These are phyloP conservation scores for Trichogramma pretiosum DNA, from an alignment of 1,140 invertebrate species.

Conservation along the genomic window DNA sequence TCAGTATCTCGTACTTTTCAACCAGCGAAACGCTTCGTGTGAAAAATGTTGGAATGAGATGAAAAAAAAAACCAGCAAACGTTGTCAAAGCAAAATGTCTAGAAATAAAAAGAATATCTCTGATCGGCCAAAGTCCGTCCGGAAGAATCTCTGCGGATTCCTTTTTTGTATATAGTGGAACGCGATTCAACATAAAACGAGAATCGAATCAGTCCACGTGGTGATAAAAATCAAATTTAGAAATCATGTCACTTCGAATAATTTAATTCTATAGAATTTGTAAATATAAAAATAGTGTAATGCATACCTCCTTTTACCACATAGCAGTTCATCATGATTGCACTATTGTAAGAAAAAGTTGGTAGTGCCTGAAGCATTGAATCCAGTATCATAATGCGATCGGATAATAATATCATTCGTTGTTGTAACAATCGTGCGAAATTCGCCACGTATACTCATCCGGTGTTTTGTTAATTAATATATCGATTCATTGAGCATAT, in stretches of 20 bases:
- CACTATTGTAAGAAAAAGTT: conserved; percentile 16
- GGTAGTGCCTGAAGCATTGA: conserved; percentile 17
- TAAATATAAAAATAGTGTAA: too few species aligned
- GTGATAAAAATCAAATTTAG: conserved; percentile 18
- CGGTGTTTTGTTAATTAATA: conserved; percentile 14
- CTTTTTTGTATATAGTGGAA: conserved; percentile 19
- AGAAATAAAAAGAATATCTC: conserved; percentile 23
- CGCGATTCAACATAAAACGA: conserved; percentile 12
- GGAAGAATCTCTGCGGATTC: conserved; percentile 30
- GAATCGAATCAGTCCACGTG: conserved; percentile 6
- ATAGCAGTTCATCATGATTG: conserved; percentile 15
- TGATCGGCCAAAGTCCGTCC: conserved; percentile 42
- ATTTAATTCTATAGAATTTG: conserved; percentile 12
- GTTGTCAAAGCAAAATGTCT: too few species aligned
- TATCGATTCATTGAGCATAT: conserved; percentile 16
- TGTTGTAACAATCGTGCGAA: too few species aligned
- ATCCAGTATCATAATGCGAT: conserved; percentile 11
- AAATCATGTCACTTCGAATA: conserved; percentile 14
- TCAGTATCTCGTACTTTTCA: too few species aligned
- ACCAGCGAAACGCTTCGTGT: too few species aligned
- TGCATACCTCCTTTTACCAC: conserved; percentile 12
- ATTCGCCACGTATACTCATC: too few species aligned
- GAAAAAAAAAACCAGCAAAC: neutral
- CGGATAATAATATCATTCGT: too few species aligned
- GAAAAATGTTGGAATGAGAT: too few species aligned